Evolutionary conservation across 2,888 invertebrate genomes (phyloP), one percentile per base, ranked within the genome.

Genomic region (Saturnia japonica): DNA sequence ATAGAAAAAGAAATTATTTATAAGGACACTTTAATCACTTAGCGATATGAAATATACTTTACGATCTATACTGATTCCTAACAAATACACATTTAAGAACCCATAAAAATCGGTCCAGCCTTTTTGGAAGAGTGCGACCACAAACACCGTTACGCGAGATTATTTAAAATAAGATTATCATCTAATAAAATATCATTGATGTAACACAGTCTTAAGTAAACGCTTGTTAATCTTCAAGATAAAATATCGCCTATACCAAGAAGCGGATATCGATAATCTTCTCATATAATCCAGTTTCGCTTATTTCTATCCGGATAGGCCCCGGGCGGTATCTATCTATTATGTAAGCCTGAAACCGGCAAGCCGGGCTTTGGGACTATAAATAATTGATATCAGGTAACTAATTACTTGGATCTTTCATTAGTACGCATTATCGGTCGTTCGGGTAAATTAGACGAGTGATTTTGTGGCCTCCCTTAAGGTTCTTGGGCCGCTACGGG

Each of bases 371-470:
- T n/a, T n/a, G 40, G 64, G 67, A 73, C 75, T 76, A 82, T 88
- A 86, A 87, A 88, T 89, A 89, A 89, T 88, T 85, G 85, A 88
- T 85, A 82, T 78, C 81, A 78, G 77, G 82, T 82, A 82, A 84
- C 87, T 88, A 88, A 88, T 88, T 87, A 85, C 81, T 70, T 73
- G 78, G 79, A 80, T 82, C 85, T 81, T 85, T 85, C 83, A 82
- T 84, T 84, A 83, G 81, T 77, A 74, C 79, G 75, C 76, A 82
- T 81, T 85, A 82, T 83, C 81, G 75, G 70, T 70, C 70, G 67
- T 25, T 54, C 66, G 51, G 64, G 34, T 64, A 47, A 67, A 70
- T 70, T 70, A 64, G 40, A 64, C 64, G 64, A 40, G 40, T 64
- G 64, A 64, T 64, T 64, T 64, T 19, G 64, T 40, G 40, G 40